Evolutionary conservation across 2,113 vertebrate genomes (phyloP), one percentile per base, ranked within the genome.

Genomic region (Platichthys flesus): DNA sequence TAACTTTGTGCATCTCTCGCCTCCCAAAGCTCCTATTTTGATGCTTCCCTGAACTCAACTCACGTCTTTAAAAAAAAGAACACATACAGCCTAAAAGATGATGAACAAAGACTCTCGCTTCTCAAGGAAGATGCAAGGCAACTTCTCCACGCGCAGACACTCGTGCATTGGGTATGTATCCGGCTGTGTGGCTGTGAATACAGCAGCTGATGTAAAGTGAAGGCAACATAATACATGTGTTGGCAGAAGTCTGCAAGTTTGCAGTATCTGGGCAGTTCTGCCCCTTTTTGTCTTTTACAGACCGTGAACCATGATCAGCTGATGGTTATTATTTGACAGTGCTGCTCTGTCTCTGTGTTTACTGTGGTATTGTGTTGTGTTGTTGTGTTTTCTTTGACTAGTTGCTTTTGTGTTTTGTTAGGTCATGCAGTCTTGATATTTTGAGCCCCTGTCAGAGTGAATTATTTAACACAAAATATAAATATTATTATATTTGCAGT

Each of bases 121-220:
- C 68, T 76, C 88, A 1, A 67, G 90, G 88, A 94, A 91, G 83
- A 93, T 90, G 88, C 91, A 90, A 3, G 70, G 93, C 65, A 90
- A 85, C 91, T 93, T 90, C 85, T 95, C 95, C 5, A 93, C 85
- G 1, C 94, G 95, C 74, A 93, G 95, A 13, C 95, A 96, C 73
- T 95, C 95, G 0, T 96, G 95, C 86, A 93, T 95, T 26, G 90
- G 95, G 94, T 95, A 93, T 5, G 93, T 94, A 91, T 81, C 26
- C 2, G 3, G 7, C 7, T 66, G 71, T 42, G 40, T 54, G 12
- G 21, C 45, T 72, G 31, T 52, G 4, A 62, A 51, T 18, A 42
- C 40, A 42, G 2, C 12, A 42, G 18, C 20, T 40, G 28, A 58
- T 70, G 59, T 12, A 6, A 61, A 47, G 35, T 31, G 16, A 47